These are phyloP conservation scores for Halisarca cf. caerulea DNA, from an alignment of 37 sponge, comb jelly and placozoan species.

Conservation along the genomic window DNA sequence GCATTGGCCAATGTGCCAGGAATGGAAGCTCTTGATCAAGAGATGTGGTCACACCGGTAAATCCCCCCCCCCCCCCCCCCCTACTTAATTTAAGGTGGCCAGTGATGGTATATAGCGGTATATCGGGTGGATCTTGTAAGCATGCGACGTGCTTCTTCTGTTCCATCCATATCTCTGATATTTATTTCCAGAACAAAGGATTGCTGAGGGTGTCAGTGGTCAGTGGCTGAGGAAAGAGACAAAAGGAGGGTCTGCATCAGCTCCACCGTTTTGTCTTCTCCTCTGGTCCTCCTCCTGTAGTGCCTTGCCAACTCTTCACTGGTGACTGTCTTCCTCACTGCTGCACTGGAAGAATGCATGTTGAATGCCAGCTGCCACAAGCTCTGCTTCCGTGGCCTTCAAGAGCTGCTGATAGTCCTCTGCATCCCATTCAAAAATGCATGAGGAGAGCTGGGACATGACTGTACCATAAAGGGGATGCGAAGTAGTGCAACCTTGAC, in stretches of 20 bases:
- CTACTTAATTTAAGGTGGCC: background rate
- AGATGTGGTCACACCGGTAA: too few species aligned
- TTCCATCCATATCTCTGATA: background rate
- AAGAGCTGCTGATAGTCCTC: background rate
- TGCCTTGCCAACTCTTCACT: background rate
- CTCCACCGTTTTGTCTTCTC: background rate
- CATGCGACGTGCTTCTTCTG: background rate
- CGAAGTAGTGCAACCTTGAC: constrained; percentile 23
- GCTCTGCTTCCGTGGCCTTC: background rate
- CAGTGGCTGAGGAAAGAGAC: background rate
- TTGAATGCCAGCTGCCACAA: background rate
- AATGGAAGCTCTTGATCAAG: too few species aligned
- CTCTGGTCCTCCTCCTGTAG: background rate
- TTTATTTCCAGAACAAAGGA: background rate
- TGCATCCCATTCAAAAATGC: background rate
- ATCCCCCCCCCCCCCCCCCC: too few species aligned
- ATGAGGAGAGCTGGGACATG: background rate
- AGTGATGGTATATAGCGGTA: background rate
- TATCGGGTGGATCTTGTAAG: background rate
- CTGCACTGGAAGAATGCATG: background rate
- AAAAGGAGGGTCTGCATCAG: background rate
- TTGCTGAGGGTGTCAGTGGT: background rate
- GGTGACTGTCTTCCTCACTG: background rate
- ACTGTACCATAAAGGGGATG: background rate
- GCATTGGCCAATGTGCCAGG: too few species aligned